Evolutionary conservation across 1,140 invertebrate genomes (phyloP).

Genomic region (Rhagoletis pomonella): DNA sequence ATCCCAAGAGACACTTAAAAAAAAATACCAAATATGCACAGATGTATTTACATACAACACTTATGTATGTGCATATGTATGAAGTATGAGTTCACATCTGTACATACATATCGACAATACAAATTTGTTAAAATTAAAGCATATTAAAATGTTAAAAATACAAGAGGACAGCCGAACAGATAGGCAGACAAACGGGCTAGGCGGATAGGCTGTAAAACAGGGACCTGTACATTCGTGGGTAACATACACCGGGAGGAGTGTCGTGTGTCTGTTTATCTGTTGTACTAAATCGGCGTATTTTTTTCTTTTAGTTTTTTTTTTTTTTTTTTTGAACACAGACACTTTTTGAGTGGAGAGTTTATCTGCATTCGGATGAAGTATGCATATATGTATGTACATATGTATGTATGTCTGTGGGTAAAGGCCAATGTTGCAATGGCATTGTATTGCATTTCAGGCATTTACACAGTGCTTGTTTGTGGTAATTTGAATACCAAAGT

Average conservation of each 20-base stretch:
- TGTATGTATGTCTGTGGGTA: neutral
- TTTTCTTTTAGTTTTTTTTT: neutral
- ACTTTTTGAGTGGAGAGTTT: neutral
- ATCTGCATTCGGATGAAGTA: neutral
- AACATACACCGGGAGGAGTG: neutral
- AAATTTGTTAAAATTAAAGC: conserved; percentile 39
- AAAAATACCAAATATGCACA: conserved; percentile 9
- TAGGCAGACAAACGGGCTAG: neutral
- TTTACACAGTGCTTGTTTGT: neutral
- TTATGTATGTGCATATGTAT: neutral
- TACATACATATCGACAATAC: neutral
- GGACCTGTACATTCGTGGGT: neutral
- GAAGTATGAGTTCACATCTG: neutral
- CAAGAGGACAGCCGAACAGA: neutral
- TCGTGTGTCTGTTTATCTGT: conserved; percentile 7
- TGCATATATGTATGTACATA: no score
- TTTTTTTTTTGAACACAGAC: neutral
- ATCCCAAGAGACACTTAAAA: conserved; percentile 45
- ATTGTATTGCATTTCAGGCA: conserved; percentile 7
- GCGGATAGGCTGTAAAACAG: neutral
- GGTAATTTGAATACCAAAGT: conserved; percentile 43
- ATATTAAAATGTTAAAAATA: conserved; percentile 45
- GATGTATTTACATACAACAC: neutral
- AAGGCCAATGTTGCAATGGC: neutral
- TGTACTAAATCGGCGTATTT: neutral